Evolutionary conservation across 2,888 invertebrate species (phyloP).

Genomic region (Gortyna flavago): DNA sequence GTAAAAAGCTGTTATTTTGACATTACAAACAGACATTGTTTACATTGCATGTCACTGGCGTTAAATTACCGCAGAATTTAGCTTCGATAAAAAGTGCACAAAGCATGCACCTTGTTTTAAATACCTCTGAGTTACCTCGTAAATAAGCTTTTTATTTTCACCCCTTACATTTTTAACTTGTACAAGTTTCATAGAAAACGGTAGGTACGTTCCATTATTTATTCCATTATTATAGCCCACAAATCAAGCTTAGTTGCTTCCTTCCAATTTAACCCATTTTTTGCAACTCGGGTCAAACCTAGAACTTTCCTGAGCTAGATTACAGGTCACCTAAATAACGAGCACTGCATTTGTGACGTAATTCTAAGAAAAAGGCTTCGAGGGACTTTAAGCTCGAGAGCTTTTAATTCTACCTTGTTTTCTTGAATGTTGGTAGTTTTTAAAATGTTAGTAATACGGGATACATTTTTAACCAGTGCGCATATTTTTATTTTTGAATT

Average conservation of each 20-base stretch:
- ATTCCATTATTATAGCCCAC: slow-evolving; percentile 3
- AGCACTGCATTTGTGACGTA: slow-evolving; percentile 15
- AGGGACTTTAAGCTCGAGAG: background rate
- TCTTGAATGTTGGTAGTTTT: slow-evolving; percentile 12
- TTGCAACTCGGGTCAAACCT: slow-evolving; percentile 9
- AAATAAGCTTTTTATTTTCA: background rate
- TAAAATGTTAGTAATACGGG: background rate
- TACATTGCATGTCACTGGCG: too few species aligned
- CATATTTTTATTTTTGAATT: too few species aligned
- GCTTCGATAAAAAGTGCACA: background rate
- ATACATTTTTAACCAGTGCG: too few species aligned
- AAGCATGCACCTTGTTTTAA: background rate
- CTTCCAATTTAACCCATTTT: slow-evolving; percentile 11
- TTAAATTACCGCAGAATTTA: background rate
- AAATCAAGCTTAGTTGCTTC: slow-evolving; percentile 3
- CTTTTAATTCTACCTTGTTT: slow-evolving; percentile 21
- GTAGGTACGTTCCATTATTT: background rate
- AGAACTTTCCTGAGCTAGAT: slow-evolving; percentile 5
- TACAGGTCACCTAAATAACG: slow-evolving; percentile 32
- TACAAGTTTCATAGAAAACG: background rate
- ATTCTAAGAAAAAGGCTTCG: background rate
- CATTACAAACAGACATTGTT: background rate
- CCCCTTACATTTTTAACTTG: background rate
- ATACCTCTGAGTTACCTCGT: background rate
- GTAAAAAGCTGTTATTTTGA: background rate